Evolutionary conservation across 2,888 invertebrate species (phyloP).

Genomic region (Saturnia japonica): DNA sequence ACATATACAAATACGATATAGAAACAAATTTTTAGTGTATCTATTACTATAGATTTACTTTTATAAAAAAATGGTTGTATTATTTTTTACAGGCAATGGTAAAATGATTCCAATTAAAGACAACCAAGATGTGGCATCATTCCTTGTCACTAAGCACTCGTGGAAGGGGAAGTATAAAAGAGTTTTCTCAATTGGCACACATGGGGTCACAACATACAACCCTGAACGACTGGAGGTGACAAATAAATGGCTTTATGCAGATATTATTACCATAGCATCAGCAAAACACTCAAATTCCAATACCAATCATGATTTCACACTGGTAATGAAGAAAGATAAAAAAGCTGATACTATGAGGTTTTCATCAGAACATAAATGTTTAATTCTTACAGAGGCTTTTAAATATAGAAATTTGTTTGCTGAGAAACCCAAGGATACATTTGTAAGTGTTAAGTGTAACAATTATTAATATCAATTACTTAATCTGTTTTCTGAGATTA

Average conservation of each 20-base stretch:
- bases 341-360: conserved; percentile 97
- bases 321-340: conserved; percentile 93
- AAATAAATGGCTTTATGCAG: conserved; percentile 94
- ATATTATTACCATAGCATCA: conserved; percentile 88
- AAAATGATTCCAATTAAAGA: conserved; percentile 93
- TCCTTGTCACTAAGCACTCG: conserved; percentile 97
- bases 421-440: conserved; percentile 89
- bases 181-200: conserved; percentile 97
- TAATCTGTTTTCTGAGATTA: neutral
- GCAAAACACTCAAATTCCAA: conserved; percentile 80
- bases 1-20: neutral
- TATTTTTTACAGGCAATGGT: conserved; percentile 72
- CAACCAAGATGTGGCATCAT: conserved; percentile 98
- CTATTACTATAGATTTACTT: neutral
- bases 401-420: conserved; percentile 89
- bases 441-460: conserved; percentile 80
- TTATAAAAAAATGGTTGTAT: neutral
- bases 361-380: conserved; percentile 96
- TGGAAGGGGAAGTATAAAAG: conserved; percentile 99
- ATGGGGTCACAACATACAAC: conserved; percentile 98
- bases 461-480: neutral
- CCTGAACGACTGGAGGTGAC: conserved; percentile 85
- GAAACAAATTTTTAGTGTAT: neutral
- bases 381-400: conserved; percentile 95
- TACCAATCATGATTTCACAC: conserved; percentile 86